Evolutionary conservation across 2,888 invertebrate species (phyloP).

Genomic region (Tanypteryx hageni): DNA sequence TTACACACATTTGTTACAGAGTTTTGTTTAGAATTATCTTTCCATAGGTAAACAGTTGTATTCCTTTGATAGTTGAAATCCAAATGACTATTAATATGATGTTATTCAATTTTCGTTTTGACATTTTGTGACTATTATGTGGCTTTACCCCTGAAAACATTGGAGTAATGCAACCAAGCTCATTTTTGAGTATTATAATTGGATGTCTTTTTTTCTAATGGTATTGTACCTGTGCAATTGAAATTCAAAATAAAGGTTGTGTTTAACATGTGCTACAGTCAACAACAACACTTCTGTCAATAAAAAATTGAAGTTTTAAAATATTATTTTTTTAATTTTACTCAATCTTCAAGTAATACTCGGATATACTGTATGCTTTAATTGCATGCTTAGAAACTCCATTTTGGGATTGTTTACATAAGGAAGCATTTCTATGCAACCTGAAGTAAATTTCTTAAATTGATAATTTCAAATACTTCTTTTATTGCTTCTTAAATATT

Average conservation of each 20-base stretch:
- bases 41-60: slow-evolving; percentile 55
- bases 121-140: slow-evolving; percentile 61
- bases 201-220: slow-evolving; percentile 62
- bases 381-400: no score
- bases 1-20: slow-evolving; percentile 62
- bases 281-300: slow-evolving; percentile 65
- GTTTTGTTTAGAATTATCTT: slow-evolving; percentile 59
- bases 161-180: slow-evolving; percentile 56
- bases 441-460: no score
- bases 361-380: no score
- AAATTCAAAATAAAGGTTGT: slow-evolving; percentile 62
- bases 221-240: slow-evolving; percentile 64
- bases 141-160: slow-evolving; percentile 42
- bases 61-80: slow-evolving; percentile 60
- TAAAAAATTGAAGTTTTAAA: slow-evolving; percentile 65
- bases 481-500: no score
- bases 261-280: slow-evolving; percentile 65
- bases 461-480: no score
- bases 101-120: slow-evolving; percentile 55
- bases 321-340: neutral
- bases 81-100: slow-evolving; percentile 57
- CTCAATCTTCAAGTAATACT: no score
- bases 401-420: no score
- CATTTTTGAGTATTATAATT: slow-evolving; percentile 59
- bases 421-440: no score